A percentile compares a stretch with the other conserved stretches of the same genome.
Conservation (phyloP, 2,113 vertebrate genomes). For the Dendropsophus ebraccatus region DNA sequence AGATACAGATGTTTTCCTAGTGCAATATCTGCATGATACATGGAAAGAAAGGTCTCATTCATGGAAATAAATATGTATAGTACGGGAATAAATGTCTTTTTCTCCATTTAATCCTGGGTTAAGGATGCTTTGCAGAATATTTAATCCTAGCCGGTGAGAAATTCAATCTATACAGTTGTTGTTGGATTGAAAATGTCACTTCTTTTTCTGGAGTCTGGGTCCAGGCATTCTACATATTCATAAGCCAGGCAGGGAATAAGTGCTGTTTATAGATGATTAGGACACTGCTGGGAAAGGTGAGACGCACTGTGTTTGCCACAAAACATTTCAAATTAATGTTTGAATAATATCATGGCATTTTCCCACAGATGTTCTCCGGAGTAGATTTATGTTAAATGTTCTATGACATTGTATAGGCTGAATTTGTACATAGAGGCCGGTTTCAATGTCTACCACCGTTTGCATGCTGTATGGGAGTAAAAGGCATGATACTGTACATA, state of each 20-base stretch:
- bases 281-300: conserved; percentile 7
- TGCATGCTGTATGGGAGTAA: background rate
- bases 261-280: conserved; percentile 42
- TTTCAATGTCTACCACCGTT: background rate
- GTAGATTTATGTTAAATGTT: background rate
- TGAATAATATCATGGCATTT: conserved; percentile 3
- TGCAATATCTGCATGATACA: conserved; percentile 35
- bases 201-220: conserved; percentile 12
- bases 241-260: conserved; percentile 15
- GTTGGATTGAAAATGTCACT: conserved; percentile 39
- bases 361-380: background rate
- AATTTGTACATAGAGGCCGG: background rate
- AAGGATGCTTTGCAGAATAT: conserved; percentile 45
- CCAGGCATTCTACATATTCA: conserved; percentile 35
- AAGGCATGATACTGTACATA: background rate
- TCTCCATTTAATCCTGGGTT: conserved; percentile 22
- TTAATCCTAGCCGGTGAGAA: conserved; percentile 30
- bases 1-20: conserved; percentile 31
- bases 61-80: conserved; percentile 47
- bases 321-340: conserved; percentile 12
- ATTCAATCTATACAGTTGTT: conserved; percentile 45
- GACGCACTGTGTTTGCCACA: background rate
- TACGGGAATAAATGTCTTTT: conserved; percentile 41
- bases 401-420: background rate
- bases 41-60: conserved; percentile 44